Evolutionary conservation across 2,888 invertebrate genomes (phyloP).

Genomic region (Apeira syringaria): DNA sequence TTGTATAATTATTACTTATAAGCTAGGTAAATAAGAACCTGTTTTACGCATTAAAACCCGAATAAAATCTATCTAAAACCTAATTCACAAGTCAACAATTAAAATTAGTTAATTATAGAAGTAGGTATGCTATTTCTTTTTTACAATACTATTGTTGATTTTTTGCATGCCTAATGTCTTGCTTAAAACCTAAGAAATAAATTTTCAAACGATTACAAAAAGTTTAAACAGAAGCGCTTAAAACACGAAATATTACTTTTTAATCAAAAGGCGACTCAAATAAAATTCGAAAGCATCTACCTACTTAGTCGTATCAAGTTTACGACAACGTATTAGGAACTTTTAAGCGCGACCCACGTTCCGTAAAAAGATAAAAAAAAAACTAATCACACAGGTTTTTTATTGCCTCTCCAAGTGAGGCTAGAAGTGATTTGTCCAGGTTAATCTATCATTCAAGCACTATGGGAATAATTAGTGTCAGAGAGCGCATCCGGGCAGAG

Average conservation of each 20-base stretch:
- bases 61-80: no score
- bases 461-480: slow-evolving; percentile 84
- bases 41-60: no score
- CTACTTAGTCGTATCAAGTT: slow-evolving; percentile 11
- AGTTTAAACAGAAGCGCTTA: slow-evolving; percentile 3
- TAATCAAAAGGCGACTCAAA: slow-evolving; percentile 5
- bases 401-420: slow-evolving; percentile 65
- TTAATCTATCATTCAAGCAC: slow-evolving; percentile 81
- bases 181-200: no score
- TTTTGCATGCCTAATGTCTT: no score
- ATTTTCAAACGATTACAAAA: no score
- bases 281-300: slow-evolving; percentile 7
- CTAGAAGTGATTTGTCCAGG: slow-evolving; percentile 80
- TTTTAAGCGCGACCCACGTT: slow-evolving; percentile 54
- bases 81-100: no score
- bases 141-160: no score
- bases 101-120: no score
- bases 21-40: no score
- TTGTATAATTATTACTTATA: no score
- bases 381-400: slow-evolving; percentile 68
- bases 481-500: slow-evolving; percentile 75
- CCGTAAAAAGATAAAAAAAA: slow-evolving; percentile 62
- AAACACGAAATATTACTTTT: slow-evolving; percentile 7
- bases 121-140: no score
- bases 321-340: slow-evolving; percentile 13